Evolutionary conservation across 2,113 vertebrate genomes (phyloP).

Genomic region (Ibidorhyncha struthersii): DNA sequence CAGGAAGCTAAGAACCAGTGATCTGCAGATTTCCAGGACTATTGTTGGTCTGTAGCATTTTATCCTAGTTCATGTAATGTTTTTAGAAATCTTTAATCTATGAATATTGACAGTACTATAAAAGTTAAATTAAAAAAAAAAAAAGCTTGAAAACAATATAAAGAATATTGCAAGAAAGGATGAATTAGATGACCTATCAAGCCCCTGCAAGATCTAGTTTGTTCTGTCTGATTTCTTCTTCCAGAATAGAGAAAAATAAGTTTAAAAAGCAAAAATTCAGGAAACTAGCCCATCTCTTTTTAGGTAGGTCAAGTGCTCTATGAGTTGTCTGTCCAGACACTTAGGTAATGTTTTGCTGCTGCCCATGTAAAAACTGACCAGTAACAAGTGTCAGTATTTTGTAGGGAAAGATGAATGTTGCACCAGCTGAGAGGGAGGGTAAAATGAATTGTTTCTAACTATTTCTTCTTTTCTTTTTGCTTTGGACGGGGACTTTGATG

Average conservation of each 20-base stretch:
- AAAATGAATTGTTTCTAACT: not conserved
- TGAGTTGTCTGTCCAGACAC: not conserved
- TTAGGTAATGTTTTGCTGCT: not conserved
- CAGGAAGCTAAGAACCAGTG: not conserved
- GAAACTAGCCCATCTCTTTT: not conserved
- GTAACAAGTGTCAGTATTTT: not conserved
- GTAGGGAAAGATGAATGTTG: not conserved
- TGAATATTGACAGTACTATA: not conserved
- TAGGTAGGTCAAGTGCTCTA: not conserved
- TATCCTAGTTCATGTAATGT: not conserved
- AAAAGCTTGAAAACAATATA: not conserved
- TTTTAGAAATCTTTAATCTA: not conserved
- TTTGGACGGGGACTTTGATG: not conserved
- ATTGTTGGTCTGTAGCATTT: not conserved
- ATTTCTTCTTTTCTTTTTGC: not conserved
- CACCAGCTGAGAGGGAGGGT: not conserved
- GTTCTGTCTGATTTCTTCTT: not conserved
- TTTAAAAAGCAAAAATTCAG: not conserved
- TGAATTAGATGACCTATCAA: not conserved
- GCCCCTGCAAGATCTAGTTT: not conserved
- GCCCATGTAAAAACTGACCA: not conserved
- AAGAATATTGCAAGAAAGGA: not conserved
- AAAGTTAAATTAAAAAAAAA: not conserved
- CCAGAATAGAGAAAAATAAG: not conserved
- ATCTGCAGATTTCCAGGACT: not conserved